phyloP scores from a whole-genome alignment of 2,113 vertebrate genomes.

The Drymodes brunneopygia region DNA sequence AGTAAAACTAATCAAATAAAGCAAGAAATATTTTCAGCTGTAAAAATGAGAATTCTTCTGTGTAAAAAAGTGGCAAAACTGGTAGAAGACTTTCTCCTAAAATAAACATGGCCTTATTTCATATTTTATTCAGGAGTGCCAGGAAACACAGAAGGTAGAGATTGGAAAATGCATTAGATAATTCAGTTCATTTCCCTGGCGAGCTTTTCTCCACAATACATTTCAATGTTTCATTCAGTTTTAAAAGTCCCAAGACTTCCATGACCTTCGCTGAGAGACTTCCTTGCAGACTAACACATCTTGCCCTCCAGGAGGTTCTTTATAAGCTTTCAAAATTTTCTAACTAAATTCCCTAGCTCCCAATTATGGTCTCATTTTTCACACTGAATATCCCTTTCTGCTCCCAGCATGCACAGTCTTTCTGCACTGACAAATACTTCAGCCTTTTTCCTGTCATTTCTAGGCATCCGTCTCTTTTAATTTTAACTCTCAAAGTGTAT shows the following conservation, averaged over 20 bases:
- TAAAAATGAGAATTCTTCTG: background rate
- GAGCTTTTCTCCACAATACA: conserved; percentile 11
- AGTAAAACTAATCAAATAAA: background rate
- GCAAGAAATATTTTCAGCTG: background rate
- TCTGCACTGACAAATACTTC: background rate
- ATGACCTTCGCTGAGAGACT: conserved; percentile 32
- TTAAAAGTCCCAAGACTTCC: conserved; percentile 59
- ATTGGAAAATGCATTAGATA: conserved; percentile 53
- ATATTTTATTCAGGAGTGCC: conserved; percentile 14
- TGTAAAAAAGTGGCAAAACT: background rate
- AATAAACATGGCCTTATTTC: background rate
- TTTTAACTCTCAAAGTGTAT: background rate
- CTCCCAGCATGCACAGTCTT: background rate
- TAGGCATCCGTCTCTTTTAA: background rate
- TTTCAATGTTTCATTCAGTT: conserved; percentile 58
- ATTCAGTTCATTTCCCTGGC: conserved; percentile 42
- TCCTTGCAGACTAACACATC: conserved; percentile 35
- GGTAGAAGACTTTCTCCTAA: background rate
- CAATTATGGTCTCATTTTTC: background rate
- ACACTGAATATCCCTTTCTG: background rate
- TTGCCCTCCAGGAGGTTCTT: conserved; percentile 52
- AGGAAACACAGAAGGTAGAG: conserved; percentile 33
- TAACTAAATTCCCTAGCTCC: conserved; percentile 15
- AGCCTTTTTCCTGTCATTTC: background rate
- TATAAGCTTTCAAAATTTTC: conserved; percentile 41